Conservation (phyloP, 35 echinoderm and acorn worm genomes). For the Apostichopus japonicus region DNA sequence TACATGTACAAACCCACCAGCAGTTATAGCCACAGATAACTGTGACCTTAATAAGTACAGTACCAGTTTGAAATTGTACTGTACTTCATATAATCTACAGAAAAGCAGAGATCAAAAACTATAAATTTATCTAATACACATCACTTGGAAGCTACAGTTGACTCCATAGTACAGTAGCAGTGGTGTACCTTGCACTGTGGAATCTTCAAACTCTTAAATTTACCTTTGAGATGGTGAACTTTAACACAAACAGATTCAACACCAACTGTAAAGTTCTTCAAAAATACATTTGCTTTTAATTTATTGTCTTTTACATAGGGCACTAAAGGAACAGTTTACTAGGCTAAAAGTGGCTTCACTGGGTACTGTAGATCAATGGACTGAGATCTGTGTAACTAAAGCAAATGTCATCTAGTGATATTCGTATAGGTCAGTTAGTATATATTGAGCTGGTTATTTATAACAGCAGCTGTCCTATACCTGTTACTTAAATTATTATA, state of each 20-base stretch:
- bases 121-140: neutral
- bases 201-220: neutral
- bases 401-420: no score
- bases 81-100: neutral
- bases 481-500: no score
- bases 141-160: neutral
- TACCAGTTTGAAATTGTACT: no score
- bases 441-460: no score
- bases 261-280: neutral
- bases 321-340: slow-evolving; percentile 6
- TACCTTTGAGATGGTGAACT: slow-evolving; percentile 40
- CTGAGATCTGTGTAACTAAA: no score
- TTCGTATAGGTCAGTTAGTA: no score
- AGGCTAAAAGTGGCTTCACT: slow-evolving; percentile 4
- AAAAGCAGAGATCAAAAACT: neutral
- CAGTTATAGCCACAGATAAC: no score
- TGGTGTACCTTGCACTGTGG: neutral
- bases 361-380: no score
- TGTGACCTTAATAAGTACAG: no score
- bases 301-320: neutral
- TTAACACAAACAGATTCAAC: slow-evolving; percentile 8
- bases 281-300: neutral
- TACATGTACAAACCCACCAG: no score
- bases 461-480: no score
- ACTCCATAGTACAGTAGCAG: neutral